A percentile compares a stretch with the other conserved stretches of the same genome.
phyloP scores from a whole-genome alignment of 2,797 vertebrate species.

The Oreortyx pictus region DNA sequence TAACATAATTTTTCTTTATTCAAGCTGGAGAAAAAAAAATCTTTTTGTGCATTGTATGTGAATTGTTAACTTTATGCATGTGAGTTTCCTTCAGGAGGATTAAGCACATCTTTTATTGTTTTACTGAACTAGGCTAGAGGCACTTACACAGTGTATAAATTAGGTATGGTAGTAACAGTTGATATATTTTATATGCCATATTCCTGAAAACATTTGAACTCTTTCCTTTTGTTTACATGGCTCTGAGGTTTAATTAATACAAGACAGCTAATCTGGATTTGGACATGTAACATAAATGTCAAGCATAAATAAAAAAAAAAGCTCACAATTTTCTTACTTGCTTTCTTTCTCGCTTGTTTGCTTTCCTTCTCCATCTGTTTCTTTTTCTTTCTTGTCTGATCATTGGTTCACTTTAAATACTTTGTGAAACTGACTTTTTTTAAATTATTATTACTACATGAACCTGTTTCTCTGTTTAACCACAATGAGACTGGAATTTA shows the following conservation, averaged over 20 bases:
- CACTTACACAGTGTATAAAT: not conserved
- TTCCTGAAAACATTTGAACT: slow-evolving; percentile 22
- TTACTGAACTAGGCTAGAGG: not conserved
- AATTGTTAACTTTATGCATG: not conserved
- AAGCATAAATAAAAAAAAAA: not conserved
- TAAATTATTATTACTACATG: rapidly evolving
- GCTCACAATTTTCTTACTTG: not conserved
- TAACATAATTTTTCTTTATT: not conserved
- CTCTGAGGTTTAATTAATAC: slow-evolving; percentile 40
- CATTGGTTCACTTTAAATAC: not conserved
- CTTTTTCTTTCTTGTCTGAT: not conserved
- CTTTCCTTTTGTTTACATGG: not conserved
- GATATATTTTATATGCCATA: not conserved
- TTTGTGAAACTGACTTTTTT: not conserved
- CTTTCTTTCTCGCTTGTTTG: not conserved
- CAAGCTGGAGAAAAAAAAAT: not conserved
- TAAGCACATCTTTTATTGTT: slow-evolving; percentile 1
- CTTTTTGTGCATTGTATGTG: not conserved
- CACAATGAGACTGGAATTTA: not conserved
- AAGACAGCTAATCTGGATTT: slow-evolving; percentile 40
- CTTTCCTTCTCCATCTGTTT: not conserved
- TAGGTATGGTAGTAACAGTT: not conserved
- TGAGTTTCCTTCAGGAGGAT: not conserved
- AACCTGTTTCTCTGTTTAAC: not conserved
- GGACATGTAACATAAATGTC: not conserved